Percentiles rank a stretch among this genome's conserved stretches.
Conservation (phyloP, 2,888 invertebrate species). For the Caenorhabditis auriculariae region DNA sequence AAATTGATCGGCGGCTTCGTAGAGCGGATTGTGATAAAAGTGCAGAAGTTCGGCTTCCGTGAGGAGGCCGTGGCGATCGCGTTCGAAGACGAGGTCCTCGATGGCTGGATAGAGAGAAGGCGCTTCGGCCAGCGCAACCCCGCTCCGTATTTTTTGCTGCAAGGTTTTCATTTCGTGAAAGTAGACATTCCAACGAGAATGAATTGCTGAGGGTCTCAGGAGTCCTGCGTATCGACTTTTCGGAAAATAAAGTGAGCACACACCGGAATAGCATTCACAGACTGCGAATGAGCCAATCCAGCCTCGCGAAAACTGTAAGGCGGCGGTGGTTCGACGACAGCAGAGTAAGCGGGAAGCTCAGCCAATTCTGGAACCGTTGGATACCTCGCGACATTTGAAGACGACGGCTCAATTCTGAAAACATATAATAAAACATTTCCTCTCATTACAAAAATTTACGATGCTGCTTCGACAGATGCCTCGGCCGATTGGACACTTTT, state of each 20-base stretch:
- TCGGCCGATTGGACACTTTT: conserved; percentile 9
- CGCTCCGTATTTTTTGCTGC: too few relatives aligned
- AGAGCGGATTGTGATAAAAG: conserved; percentile 57
- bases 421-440: conserved; percentile 3
- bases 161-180: too few relatives aligned
- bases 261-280: conserved; percentile 12
- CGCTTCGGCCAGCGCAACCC: conserved; percentile 18
- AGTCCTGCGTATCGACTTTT: conserved; percentile 2
- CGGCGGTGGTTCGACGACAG: conserved; percentile 18
- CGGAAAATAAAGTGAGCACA: conserved; percentile 1
- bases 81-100: conserved; percentile 61
- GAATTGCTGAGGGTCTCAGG: neutral
- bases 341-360: conserved; percentile 23
- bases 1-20: conserved; percentile 57
- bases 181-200: too few relatives aligned
- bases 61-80: conserved; percentile 46
- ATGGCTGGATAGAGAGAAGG: conserved; percentile 40
- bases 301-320: conserved; percentile 8
- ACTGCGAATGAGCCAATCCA: conserved; percentile 13
- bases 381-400: conserved; percentile 13
- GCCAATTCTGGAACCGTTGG: conserved; percentile 22
- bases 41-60: conserved; percentile 49
- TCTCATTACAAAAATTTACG: conserved; percentile 3
- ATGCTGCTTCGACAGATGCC: conserved; percentile 2
- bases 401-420: too few relatives aligned